These are phyloP conservation scores for Vollenhovia emeryi DNA, from an alignment of 1,140 invertebrate genomes.

Conservation along the genomic window DNA sequence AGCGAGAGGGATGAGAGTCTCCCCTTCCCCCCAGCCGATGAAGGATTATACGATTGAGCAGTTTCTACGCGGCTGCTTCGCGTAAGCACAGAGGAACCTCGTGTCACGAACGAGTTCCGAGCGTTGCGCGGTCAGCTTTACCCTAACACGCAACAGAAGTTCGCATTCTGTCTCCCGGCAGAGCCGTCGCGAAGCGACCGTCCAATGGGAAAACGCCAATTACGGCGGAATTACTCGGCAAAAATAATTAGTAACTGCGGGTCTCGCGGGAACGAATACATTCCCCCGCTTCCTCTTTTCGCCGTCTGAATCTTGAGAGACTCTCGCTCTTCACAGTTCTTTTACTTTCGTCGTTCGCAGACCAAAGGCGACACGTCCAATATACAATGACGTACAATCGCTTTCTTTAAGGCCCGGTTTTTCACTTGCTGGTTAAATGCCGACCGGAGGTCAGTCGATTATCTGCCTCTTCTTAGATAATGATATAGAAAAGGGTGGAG, in stretches of 20 bases:
- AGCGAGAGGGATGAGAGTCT: background rate
- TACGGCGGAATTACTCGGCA: conserved; percentile 56
- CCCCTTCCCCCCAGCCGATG: background rate
- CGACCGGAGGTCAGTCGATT: too few relatives aligned
- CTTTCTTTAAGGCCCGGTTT: too few relatives aligned
- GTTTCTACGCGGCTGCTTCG: background rate
- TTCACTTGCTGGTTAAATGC: too few relatives aligned
- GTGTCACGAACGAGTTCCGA: background rate
- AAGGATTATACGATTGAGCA: background rate
- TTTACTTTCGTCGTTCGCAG: background rate
- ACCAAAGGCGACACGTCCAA: background rate
- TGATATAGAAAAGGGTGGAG: too few relatives aligned
- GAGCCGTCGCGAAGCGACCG: conserved; percentile 21
- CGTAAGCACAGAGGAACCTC: background rate
- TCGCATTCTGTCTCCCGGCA: conserved; percentile 4
- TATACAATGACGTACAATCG: background rate
- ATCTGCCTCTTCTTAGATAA: too few relatives aligned
- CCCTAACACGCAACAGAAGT: conserved; percentile 9
- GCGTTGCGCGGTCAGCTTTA: background rate
- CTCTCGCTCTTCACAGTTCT: background rate
- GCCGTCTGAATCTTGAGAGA: background rate
- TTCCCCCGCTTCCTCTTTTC: background rate
- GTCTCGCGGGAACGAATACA: conserved; percentile 9
- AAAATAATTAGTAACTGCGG: conserved; percentile 64
- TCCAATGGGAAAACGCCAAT: conserved; percentile 63